Conservation (phyloP, 1,140 invertebrate genomes). For the silkworm (Bombyx mori) region ASM3026992v2 NC_085115.1:7714001-7714500, state of each 20-base stretch:
- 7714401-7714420: too few relatives aligned
- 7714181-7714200: slow-evolving; percentile 20
- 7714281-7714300: slow-evolving; percentile 9
- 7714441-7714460: too few relatives aligned
- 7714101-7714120: too few relatives aligned
- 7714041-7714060: too few relatives aligned
- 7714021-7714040: too few relatives aligned
- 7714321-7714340: not conserved
- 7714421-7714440: too few relatives aligned
- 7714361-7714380: not conserved
- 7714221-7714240: slow-evolving; percentile 45
- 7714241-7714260: slow-evolving; percentile 33
- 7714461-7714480: too few relatives aligned
- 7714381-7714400: too few relatives aligned
- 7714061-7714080: too few relatives aligned
- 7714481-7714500: too few relatives aligned
- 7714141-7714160: slow-evolving; percentile 40
- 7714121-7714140: slow-evolving; percentile 10
- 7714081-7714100: too few relatives aligned
- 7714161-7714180: slow-evolving; percentile 33
- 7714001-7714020: too few relatives aligned
- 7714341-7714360: not conserved
- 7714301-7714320: slow-evolving; percentile 56
- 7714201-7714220: slow-evolving; percentile 20
- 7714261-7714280: slow-evolving; percentile 22